These are phyloP conservation scores for Drosophila tani DNA, from an alignment of 1,140 invertebrate genomes.

Conservation along the genomic window DNA sequence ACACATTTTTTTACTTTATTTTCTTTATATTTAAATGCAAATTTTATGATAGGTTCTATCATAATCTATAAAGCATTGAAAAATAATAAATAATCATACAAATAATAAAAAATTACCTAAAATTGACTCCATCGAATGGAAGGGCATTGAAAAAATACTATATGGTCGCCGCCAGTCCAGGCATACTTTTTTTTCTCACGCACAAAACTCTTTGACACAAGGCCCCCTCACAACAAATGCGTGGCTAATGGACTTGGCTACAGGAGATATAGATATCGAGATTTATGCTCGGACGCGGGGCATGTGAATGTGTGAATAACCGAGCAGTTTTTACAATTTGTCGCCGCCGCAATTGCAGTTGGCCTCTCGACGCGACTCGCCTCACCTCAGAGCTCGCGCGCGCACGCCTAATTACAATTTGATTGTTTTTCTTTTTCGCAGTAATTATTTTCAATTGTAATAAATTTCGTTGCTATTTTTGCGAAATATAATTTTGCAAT, in stretches of 20 bases:
- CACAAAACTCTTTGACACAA: slow-evolving; percentile 54
- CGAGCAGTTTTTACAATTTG: slow-evolving; percentile 53
- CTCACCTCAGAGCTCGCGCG: slow-evolving; percentile 4
- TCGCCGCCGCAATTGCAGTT: slow-evolving; percentile 31
- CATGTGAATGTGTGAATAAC: slow-evolving; percentile 26
- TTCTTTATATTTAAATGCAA: background rate
- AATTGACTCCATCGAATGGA: background rate
- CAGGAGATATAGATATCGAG: slow-evolving; percentile 49
- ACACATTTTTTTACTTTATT: background rate
- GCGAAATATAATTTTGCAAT: slow-evolving; percentile 69
- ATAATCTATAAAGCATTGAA: too few species aligned
- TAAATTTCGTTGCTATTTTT: slow-evolving; percentile 72
- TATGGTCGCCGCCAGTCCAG: background rate
- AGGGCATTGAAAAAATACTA: background rate
- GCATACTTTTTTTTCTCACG: slow-evolving; percentile 17
- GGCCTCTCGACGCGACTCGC: slow-evolving; percentile 11
- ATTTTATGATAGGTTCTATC: background rate
- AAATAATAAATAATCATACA: too few species aligned
- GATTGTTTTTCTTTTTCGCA: slow-evolving; percentile 76
- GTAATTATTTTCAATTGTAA: slow-evolving; percentile 81
- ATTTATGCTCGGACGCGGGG: slow-evolving; percentile 32
- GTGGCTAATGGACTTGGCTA: slow-evolving; percentile 52
- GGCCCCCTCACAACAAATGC: slow-evolving; percentile 47
- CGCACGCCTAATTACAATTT: slow-evolving; percentile 71
- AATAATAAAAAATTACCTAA: too few species aligned